Evolutionary conservation across 2,113 vertebrate species (phyloP), one percentile per base, ranked within the genome.

Genomic region (Tiliqua scincoides): DNA sequence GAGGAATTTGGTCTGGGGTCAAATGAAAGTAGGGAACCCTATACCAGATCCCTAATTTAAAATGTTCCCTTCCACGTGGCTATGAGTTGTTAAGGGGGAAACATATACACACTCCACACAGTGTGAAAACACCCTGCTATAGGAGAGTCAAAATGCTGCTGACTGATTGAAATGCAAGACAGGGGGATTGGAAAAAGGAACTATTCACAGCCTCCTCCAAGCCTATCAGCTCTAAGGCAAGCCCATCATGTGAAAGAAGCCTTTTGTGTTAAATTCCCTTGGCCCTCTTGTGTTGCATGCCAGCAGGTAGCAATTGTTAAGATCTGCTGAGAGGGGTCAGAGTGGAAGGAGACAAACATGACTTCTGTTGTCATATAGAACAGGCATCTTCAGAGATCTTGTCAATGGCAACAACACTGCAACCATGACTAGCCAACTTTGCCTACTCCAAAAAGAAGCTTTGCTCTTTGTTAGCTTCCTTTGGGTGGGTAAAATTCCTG

Each of bases 111-210:
- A 35, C 35, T 8, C 10, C 59, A 20, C 23, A 65, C 40, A 74
- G 27, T 54, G n/a, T 62, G 43, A 52, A 72, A 74, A 17, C 85
- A 27, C 48, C 78, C 63, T 57, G n/a, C n/a, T 27, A 73, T 10
- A 37, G 61, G 61, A 40, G 57, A 85, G 78, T 85, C 48, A 62
- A 78, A 78, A 54, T 10, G 73, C 73, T 86, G 78, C 52, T 86
- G 85, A 37, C 78, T 81, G 85, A 74, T 74, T 86, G 85, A 86
- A 86, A 86, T 86, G 85, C 85, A 86, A 86, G 78, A 37, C 78
- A 63, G 73, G 84, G 57, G 40, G 65, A 48, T 62, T 86, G 67
- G 67, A 15, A 32, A 79, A 68, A 8, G 37, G 30, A 23, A 32
- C 57, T 80, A 79, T 73, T 86, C 68, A 80, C 78, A 54, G 70